These are phyloP conservation scores for Oryzias celebensis DNA, from an alignment of 2,113 vertebrate species.

Conservation along the genomic window DNA sequence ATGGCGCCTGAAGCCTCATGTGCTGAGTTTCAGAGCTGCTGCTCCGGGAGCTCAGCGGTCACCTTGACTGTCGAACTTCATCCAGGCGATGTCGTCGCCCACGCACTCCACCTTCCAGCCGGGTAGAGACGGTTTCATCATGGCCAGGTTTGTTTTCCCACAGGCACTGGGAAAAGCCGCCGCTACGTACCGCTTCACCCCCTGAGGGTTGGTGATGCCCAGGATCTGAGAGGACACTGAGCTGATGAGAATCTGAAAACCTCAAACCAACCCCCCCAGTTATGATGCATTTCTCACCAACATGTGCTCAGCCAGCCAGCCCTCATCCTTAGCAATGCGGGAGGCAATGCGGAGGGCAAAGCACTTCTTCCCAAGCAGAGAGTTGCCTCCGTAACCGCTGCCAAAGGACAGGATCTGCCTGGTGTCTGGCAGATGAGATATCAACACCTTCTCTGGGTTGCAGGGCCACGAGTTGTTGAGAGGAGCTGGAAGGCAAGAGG, in stretches of 20 bases:
- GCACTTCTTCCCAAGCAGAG: slow-evolving; percentile 98
- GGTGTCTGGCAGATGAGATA: slow-evolving; percentile 92
- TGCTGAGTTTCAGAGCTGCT: neutral
- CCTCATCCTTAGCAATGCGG: slow-evolving; percentile 94
- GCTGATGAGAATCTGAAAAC: no score
- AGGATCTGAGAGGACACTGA: slow-evolving; percentile 81
- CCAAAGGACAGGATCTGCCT: slow-evolving; percentile 94
- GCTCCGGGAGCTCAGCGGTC: slow-evolving; percentile 1
- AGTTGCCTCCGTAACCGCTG: slow-evolving; percentile 96
- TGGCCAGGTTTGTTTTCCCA: slow-evolving; percentile 97
- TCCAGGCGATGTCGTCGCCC: slow-evolving; percentile 97
- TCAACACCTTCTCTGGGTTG: slow-evolving; percentile 91
- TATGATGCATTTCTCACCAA: slow-evolving; percentile 77
- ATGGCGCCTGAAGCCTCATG: neutral
- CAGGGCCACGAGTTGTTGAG: slow-evolving; percentile 94
- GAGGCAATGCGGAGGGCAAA: slow-evolving; percentile 96
- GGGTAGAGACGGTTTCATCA: slow-evolving; percentile 91
- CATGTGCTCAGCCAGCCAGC: slow-evolving; percentile 98
- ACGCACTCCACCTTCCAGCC: slow-evolving; percentile 97
- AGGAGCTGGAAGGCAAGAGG: slow-evolving; percentile 76
- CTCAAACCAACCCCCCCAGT: no score
- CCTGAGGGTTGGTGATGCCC: slow-evolving; percentile 92
- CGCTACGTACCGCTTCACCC: slow-evolving; percentile 91
- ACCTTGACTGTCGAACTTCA: slow-evolving; percentile 98
- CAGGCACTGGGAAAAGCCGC: slow-evolving; percentile 97